Percentiles rank a stretch among this genome's conserved stretches.
phyloP scores from a whole-genome alignment of 2,113 vertebrate species.

The Thalassoma bifasciatum region DNA sequence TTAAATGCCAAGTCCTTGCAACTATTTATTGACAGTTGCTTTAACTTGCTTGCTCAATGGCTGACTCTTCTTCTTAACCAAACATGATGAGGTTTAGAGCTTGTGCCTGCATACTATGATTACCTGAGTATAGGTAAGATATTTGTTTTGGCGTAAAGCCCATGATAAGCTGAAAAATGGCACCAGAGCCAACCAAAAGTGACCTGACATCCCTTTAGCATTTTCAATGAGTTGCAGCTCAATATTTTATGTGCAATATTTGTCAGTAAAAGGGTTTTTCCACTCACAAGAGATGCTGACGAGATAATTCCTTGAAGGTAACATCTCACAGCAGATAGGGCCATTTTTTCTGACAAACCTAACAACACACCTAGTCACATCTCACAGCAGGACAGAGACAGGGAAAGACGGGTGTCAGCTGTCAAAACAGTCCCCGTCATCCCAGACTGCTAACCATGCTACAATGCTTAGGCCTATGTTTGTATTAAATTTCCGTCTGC shows the following conservation, averaged over 20 bases:
- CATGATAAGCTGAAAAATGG: constrained; percentile 41
- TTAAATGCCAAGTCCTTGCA: constrained; percentile 1
- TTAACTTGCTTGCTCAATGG: not conserved
- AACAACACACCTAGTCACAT: constrained; percentile 43
- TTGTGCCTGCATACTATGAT: not conserved
- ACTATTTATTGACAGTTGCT: not conserved
- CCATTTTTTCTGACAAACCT: constrained; percentile 36
- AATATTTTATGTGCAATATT: not conserved
- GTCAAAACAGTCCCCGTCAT: constrained; percentile 76
- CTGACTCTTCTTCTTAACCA: not conserved
- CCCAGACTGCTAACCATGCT: constrained; percentile 30
- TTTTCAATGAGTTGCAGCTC: not conserved
- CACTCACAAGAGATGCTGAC: constrained; percentile 24
- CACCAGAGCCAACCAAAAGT: not conserved
- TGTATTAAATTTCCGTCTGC: not conserved
- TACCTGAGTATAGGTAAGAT: not conserved
- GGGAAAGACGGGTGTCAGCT: constrained; percentile 73
- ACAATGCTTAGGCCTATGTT: constrained; percentile 1
- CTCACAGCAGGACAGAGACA: constrained; percentile 43
- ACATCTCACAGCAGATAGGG: constrained; percentile 45
- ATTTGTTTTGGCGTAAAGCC: constrained; percentile 13
- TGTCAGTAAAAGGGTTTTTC: not conserved
- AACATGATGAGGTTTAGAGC: not conserved
- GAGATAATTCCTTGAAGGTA: constrained; percentile 34
- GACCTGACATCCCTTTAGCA: not conserved